Conservation (phyloP, 2,113 vertebrate species). For the Pseudorhombus dupliciocellatus region DNA sequence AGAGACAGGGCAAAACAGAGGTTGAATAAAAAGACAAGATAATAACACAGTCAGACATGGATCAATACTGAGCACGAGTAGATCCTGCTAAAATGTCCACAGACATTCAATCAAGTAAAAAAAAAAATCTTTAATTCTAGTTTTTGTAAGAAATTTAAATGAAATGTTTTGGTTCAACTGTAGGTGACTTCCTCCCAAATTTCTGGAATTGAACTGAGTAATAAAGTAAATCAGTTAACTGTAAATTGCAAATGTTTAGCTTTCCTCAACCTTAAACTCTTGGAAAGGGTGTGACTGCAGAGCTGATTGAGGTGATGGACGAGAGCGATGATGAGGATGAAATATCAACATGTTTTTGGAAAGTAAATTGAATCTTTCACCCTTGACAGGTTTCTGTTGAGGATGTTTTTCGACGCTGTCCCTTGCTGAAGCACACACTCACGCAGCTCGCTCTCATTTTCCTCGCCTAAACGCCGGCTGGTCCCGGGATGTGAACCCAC, state of each 20-base stretch:
- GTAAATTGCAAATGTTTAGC: no score
- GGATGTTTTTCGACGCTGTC: neutral
- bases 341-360: slow-evolving; percentile 1
- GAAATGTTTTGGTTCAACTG: no score
- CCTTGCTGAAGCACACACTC: neutral
- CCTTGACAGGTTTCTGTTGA: slow-evolving; percentile 1
- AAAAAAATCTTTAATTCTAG: no score
- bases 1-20: neutral
- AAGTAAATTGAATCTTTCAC: slow-evolving; percentile 15
- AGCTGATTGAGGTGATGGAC: slow-evolving; percentile 18
- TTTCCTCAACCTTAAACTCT: no score
- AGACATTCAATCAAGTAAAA: neutral
- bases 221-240: no score
- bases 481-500: slow-evolving; percentile 3
- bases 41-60: neutral
- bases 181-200: no score
- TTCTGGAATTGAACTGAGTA: no score
- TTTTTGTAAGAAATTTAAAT: no score
- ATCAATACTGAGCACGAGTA: neutral
- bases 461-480: neutral
- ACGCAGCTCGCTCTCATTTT: neutral
- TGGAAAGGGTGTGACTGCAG: slow-evolving; percentile 25
- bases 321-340: neutral
- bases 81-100: neutral
- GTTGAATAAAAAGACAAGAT: neutral